Evolutionary conservation across 2,797 vertebrate species (phyloP).

Genomic region (Acridotheres tristis): DNA sequence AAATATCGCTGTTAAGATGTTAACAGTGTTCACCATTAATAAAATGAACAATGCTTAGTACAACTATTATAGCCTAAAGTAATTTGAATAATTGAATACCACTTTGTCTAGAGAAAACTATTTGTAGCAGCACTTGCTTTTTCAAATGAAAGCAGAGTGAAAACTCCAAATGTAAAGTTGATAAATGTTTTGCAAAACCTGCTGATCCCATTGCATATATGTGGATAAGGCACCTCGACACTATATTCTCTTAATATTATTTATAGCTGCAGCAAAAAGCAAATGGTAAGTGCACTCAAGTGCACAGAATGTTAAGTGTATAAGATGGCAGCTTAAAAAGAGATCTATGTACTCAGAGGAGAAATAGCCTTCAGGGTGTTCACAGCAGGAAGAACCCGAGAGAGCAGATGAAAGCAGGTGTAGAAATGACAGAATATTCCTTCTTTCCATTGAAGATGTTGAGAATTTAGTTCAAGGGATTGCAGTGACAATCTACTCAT

Average conservation of each 20-base stretch:
- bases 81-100: constrained; percentile 20
- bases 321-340: constrained; percentile 37
- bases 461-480: constrained; percentile 5
- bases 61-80: not conserved
- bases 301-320: constrained; percentile 30
- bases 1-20: not conserved
- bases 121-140: constrained; percentile 12
- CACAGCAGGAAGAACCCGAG: not conserved
- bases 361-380: constrained; percentile 9
- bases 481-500: not conserved
- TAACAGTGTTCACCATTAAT: not conserved
- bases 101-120: not conserved
- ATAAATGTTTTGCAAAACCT: constrained; percentile 18
- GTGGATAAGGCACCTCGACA: not conserved
- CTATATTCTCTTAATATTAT: constrained; percentile 5
- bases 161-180: not conserved
- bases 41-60: not conserved
- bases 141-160: not conserved
- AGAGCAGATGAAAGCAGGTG: constrained; percentile 43
- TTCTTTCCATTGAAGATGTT: not conserved
- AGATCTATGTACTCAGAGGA: not conserved
- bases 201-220: not conserved
- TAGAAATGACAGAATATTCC: not conserved
- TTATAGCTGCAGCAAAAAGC: constrained; percentile 48
- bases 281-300: constrained; percentile 6